Evolutionary conservation across 2,888 invertebrate species (phyloP).

Genomic region (Drosophila paranaensis): DNA sequence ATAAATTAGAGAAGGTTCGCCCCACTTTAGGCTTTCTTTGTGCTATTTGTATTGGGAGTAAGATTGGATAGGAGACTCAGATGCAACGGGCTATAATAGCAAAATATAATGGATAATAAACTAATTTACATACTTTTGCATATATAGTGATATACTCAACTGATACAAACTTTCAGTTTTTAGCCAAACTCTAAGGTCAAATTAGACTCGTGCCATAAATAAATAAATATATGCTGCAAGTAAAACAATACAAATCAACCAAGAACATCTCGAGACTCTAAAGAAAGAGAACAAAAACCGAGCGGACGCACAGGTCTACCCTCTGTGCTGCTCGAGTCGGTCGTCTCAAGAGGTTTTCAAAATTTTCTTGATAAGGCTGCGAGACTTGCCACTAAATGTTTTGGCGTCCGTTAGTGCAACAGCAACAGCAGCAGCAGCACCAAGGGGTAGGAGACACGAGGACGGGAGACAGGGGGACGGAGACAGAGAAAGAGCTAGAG

Average conservation of each 20-base stretch:
- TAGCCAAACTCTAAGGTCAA: constrained; percentile 26
- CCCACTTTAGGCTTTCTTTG: no score
- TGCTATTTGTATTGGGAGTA: no score
- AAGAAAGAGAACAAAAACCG: not conserved
- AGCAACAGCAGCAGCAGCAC: constrained; percentile 13
- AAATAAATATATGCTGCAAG: constrained; percentile 24
- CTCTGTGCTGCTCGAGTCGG: constrained; percentile 5
- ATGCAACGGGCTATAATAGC: no score
- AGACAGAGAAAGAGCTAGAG: constrained; percentile 5
- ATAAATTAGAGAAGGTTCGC: no score
- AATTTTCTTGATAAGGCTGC: constrained; percentile 48
- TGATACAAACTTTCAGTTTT: constrained; percentile 31
- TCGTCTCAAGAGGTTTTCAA: constrained; percentile 54
- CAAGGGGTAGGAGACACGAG: not conserved
- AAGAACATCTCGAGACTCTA: not conserved
- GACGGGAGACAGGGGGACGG: not conserved
- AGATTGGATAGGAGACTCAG: no score
- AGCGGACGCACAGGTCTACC: not conserved
- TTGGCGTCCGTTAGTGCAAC: constrained; percentile 74
- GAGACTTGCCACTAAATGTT: constrained; percentile 62
- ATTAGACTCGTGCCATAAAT: constrained; percentile 42
- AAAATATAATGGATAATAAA: no score
- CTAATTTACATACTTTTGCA: no score
- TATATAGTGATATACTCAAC: no score
- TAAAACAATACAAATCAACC: not conserved